Evolutionary conservation across 2,113 vertebrate genomes (phyloP).

Genomic region (Odontophorus gujanensis): DNA sequence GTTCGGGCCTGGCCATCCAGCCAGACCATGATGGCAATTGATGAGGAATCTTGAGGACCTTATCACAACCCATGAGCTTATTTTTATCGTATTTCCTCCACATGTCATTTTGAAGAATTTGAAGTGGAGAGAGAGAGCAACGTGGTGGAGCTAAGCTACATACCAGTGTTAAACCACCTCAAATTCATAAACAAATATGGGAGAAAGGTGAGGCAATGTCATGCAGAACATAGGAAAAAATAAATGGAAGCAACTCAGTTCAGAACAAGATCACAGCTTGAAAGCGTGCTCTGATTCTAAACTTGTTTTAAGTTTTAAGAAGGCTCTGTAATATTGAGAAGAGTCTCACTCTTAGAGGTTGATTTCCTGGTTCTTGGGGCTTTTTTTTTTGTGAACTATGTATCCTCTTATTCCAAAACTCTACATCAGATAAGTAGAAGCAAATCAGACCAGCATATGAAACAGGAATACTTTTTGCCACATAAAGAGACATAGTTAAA

Average conservation of each 20-base stretch:
- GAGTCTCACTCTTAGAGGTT: background rate
- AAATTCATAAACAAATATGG: rapidly evolving
- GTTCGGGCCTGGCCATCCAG: no score
- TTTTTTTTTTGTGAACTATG: background rate
- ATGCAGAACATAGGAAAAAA: background rate
- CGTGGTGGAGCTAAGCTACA: background rate
- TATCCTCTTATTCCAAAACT: background rate
- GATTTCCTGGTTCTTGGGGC: background rate
- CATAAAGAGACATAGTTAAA: background rate
- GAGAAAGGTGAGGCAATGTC: background rate
- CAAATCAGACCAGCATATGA: background rate
- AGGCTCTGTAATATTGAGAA: background rate
- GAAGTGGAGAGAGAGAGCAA: background rate
- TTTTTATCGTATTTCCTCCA: background rate
- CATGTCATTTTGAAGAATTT: background rate
- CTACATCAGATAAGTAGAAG: background rate
- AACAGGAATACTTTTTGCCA: background rate
- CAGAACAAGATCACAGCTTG: background rate
- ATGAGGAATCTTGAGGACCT: background rate
- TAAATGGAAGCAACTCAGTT: background rate
- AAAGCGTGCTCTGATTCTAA: background rate
- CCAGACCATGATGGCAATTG: background rate
- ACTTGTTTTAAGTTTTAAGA: background rate
- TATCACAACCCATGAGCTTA: background rate
- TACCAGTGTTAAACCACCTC: background rate